Conservation (phyloP, 2,888 invertebrate species). For the Geotrupes spiniger region DNA sequence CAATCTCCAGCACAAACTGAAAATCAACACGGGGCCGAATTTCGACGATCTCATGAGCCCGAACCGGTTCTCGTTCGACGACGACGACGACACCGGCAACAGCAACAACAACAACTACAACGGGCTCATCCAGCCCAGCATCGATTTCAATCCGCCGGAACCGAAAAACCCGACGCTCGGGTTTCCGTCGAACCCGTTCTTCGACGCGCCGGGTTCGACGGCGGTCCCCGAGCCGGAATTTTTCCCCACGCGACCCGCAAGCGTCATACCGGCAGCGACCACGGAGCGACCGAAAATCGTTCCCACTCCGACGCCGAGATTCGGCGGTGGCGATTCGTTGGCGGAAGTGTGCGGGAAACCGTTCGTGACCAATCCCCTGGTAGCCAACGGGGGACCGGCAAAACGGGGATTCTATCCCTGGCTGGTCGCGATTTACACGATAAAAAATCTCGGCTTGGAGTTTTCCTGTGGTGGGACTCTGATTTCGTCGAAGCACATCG, state of each 20-base stretch:
- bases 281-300: not conserved
- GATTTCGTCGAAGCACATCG: constrained; percentile 41
- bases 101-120: constrained; percentile 4
- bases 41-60: constrained; percentile 3
- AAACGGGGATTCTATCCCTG: constrained; percentile 45
- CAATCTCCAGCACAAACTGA: constrained; percentile 54
- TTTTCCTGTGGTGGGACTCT: constrained; percentile 47
- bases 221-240: not conserved
- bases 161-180: constrained; percentile 12
- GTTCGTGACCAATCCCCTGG: constrained; percentile 37
- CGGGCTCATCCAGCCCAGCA: constrained; percentile 1
- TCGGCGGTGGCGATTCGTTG: constrained; percentile 5
- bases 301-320: constrained; percentile 2
- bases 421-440: constrained; percentile 45
- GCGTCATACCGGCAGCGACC: not conserved
- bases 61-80: not conserved
- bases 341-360: constrained; percentile 37
- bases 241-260: not conserved
- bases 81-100: not conserved
- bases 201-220: constrained; percentile 4
- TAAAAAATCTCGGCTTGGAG: constrained; percentile 38
- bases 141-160: constrained; percentile 11
- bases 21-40: constrained; percentile 35
- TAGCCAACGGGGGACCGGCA: constrained; percentile 39
- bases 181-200: constrained; percentile 11